Conservation (phyloP, 2,113 vertebrate genomes). For the Semicossyphus pulcher region DNA sequence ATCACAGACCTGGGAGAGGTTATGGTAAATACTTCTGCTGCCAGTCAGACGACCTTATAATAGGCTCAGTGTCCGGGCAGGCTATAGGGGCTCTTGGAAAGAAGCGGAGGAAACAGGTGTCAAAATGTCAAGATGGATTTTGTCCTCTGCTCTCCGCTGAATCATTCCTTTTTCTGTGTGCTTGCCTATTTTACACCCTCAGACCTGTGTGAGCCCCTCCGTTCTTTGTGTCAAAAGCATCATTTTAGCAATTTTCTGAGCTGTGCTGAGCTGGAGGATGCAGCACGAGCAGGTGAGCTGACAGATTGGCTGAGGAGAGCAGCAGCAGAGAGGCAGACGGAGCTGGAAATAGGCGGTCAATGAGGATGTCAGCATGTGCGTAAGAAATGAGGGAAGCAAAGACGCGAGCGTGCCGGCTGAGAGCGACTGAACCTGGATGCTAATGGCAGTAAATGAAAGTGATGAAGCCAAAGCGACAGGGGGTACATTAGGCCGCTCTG, state of each 20-base stretch:
- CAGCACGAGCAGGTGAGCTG: not conserved
- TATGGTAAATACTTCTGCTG: not conserved
- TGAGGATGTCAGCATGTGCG: slow-evolving; percentile 37
- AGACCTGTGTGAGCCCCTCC: not conserved
- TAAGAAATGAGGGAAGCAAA: slow-evolving; percentile 32
- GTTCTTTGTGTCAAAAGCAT: slow-evolving; percentile 16
- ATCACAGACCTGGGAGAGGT: too few species aligned
- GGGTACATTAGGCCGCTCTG: slow-evolving; percentile 41
- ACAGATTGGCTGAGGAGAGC: not conserved
- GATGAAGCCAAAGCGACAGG: slow-evolving; percentile 57
- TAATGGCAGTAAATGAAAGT: slow-evolving; percentile 61
- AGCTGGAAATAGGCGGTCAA: slow-evolving; percentile 54
- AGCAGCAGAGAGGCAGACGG: slow-evolving; percentile 12
- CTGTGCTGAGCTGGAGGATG: not conserved
- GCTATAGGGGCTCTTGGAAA: not conserved
- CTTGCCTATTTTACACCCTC: slow-evolving; percentile 22
- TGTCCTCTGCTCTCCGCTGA: slow-evolving; percentile 23
- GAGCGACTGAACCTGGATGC: not conserved
- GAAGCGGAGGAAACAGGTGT: slow-evolving; percentile 26
- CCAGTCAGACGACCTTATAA: slow-evolving; percentile 4
- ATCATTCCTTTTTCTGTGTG: slow-evolving; percentile 27
- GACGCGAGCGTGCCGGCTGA: slow-evolving; percentile 4
- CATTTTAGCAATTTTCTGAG: not conserved
- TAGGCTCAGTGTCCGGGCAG: not conserved
- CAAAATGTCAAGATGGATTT: slow-evolving; percentile 55